Evolutionary conservation across 2,113 vertebrate genomes (phyloP), one percentile per base, ranked within the genome.

Genomic region (Eretmochelys imbricata): DNA sequence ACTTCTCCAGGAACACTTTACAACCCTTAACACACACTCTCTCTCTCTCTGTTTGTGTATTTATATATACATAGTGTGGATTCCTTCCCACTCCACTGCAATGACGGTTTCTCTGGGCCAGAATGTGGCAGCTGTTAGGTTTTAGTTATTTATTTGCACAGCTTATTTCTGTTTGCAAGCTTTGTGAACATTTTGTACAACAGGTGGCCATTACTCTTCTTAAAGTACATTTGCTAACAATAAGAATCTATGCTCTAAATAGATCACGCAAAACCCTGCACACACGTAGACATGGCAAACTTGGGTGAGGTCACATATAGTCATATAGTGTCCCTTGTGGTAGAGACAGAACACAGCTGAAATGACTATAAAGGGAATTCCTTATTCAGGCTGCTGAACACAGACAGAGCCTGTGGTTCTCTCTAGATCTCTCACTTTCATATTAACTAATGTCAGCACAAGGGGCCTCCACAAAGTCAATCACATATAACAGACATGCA

Each of bases 41-140:
- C 7, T 19, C 0, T 46, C 7, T 31, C 1, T 4, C 1, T 4
- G 6, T 42, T 29, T 89, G 20, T 54, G 54, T 91, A 20, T 0
- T 0, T 88, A 51, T 89, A 90, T n/a, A 24, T 94, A 84, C 69
- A 49, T 95, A 82, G 88, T 79, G 46, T 86, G 80, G 83, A 78
- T 80, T 72, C 89, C 94, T 85, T 95, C 89, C 80, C n/a, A 91
- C 85, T 90, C 51, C 31, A 87, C 93, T 90, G 90, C 27, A 88
- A 91, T 91, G 94, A 89, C 91, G 85, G 93, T 88, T 95, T 95
- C 83, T 95, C 96, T 91, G 35, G 83, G 5, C 53, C 94, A 91
- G 94, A 96, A 97, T 97, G 93, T 88, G 87, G 57, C 97, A 96
- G 95, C 96, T 97, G 95, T 80, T 97, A 84, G 94, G 96, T 94